Conservation (phyloP, 2,888 invertebrate genomes). For the Dynastes grantii region DNA sequence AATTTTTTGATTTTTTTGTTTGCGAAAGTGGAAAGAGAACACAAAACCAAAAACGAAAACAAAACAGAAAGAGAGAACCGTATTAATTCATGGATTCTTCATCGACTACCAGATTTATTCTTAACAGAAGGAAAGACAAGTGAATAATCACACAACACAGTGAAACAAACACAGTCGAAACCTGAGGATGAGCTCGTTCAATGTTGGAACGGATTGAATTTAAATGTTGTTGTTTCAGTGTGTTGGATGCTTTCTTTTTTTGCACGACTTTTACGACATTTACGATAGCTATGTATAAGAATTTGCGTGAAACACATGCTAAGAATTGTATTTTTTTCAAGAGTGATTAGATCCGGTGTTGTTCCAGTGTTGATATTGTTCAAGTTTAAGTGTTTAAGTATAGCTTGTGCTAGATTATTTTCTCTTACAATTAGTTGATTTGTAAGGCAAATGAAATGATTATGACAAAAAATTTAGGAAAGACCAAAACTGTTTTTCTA, state of each 20-base stretch:
- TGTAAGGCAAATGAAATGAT: neutral
- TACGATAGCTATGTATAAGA: slow-evolving; percentile 33
- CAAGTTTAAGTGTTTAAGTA: neutral
- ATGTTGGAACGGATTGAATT: neutral
- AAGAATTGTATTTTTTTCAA: slow-evolving; percentile 14
- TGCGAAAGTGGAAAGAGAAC: slow-evolving; percentile 55
- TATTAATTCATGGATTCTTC: slow-evolving; percentile 56
- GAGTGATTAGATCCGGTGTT: neutral
- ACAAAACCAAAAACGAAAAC: slow-evolving; percentile 57
- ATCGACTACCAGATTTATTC: neutral
- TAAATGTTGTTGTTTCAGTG: slow-evolving; percentile 8
- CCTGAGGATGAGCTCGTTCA: neutral
- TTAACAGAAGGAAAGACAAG: slow-evolving; percentile 4
- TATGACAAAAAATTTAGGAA: too few species aligned
- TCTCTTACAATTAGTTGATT: neutral
- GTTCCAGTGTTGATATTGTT: slow-evolving; percentile 8
- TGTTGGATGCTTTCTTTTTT: slow-evolving; percentile 2
- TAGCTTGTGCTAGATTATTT: neutral
- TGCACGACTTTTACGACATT: slow-evolving; percentile 11
- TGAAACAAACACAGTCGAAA: neutral
- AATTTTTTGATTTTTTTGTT: slow-evolving; percentile 57
- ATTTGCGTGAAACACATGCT: slow-evolving; percentile 35
- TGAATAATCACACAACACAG: slow-evolving; percentile 26
- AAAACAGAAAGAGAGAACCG: slow-evolving; percentile 53
- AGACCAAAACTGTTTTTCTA: too few species aligned